phyloP scores from a whole-genome alignment of 2,113 vertebrate species.

The Camelus dromedarius region DNA sequence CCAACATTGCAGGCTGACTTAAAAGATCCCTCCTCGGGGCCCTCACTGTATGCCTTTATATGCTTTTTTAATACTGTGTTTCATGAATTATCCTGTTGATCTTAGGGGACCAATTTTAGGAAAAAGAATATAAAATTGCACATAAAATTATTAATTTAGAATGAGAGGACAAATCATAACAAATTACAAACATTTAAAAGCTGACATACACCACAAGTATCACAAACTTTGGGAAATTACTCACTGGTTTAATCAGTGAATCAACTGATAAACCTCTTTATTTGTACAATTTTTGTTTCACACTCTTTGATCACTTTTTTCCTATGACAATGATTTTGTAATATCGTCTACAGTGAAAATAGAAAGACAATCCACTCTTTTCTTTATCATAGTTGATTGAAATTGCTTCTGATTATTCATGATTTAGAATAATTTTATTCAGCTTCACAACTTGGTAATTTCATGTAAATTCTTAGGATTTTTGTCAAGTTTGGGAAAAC shows the following conservation, averaged over 20 bases:
- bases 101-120: neutral
- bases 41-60: neutral
- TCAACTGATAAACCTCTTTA: neutral
- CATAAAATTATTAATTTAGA: neutral
- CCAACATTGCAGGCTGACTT: neutral
- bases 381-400: slow-evolving; percentile 17
- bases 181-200: neutral
- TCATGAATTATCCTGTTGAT: neutral
- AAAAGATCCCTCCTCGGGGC: neutral
- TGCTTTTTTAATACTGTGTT: neutral
- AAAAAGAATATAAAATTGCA: neutral
- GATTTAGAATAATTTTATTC: neutral
- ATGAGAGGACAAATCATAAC: slow-evolving; percentile 26
- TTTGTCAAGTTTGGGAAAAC: neutral
- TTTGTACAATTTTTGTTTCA: neutral
- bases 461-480: slow-evolving; percentile 33
- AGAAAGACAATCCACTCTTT: slow-evolving; percentile 28
- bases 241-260: neutral
- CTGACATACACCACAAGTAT: neutral
- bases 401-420: slow-evolving; percentile 19
- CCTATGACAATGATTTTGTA: slow-evolving; percentile 29
- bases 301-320: slow-evolving; percentile 54
- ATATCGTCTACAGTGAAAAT: slow-evolving; percentile 34
- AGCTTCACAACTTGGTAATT: slow-evolving; percentile 31
- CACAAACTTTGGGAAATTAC: neutral